Evolutionary conservation across 2,888 invertebrate species (phyloP), one percentile per base, ranked within the genome.

Genomic region (Cylloceria caligata): DNA sequence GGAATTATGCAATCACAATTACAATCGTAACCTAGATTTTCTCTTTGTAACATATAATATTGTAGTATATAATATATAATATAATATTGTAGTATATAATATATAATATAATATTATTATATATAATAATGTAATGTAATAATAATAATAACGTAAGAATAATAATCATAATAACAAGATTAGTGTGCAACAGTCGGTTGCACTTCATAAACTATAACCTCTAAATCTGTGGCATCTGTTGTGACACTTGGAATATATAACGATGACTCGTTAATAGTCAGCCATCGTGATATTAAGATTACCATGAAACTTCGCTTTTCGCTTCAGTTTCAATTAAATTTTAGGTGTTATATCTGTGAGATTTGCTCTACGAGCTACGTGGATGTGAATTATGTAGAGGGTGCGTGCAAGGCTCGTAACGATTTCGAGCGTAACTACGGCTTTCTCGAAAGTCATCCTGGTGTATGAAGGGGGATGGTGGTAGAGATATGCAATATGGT

Each of bases 401-500:
- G 21, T 52, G 52, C 52, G 67, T 52, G 65, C n/a, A 11, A 19
- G 3, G 49, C 65, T 67, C 57, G 72, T 72, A 42, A 57, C 16
- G n/a, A 60, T 24, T 47, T 67, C 30, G 39, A 45, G 34, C 42
- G 19, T 11, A 45, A 47, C 36, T 47, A 49, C 36, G 16, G 24
- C 7, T 19, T 72, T 60, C 27, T 21, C 11, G 9, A 36, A 39
- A 73, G 73, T 36, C 21, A 77, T 77, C n/a, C 19, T 7, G 3
- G 16, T 36, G 36, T 19, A 34, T 60, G 30, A 24, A 52, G 52
- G 9, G 52, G 13, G 3, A 13, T n/a, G n/a, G n/a, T n/a, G 24
- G 52, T 13, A 21, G 47, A 6, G 68, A 73, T 77, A 69, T n/a
- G 77, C 47, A 81, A 77, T 57, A 74, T 64, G 73, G 39, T 39